These are phyloP conservation scores for Australoheros facetus DNA, from an alignment of 2,797 vertebrate genomes.

Conservation along the genomic window DNA sequence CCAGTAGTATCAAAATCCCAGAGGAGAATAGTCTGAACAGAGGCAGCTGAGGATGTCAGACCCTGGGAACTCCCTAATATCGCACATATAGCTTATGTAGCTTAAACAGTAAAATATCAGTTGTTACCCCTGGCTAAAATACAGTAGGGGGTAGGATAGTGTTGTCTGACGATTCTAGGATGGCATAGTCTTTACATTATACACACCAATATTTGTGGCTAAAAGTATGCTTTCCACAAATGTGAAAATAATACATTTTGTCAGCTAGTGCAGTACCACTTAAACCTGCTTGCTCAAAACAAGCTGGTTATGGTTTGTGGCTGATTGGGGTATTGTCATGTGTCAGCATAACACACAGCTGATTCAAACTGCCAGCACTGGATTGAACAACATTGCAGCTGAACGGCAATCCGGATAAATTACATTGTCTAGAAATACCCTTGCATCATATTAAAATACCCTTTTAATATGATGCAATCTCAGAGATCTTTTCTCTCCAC, in stretches of 20 bases:
- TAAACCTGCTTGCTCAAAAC: background rate
- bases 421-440: background rate
- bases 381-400: background rate
- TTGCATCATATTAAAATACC: too few species aligned
- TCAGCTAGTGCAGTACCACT: background rate
- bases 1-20: background rate
- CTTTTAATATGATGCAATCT: too few species aligned
- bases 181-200: too few species aligned
- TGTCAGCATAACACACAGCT: background rate
- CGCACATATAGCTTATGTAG: slow-evolving; percentile 4
- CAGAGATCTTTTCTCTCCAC: too few species aligned
- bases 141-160: background rate
- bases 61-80: background rate
- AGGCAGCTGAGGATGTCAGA: slow-evolving; percentile 18
- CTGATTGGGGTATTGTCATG: background rate
- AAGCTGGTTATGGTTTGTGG: background rate
- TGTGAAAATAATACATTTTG: background rate
- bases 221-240: background rate
- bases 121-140: slow-evolving; percentile 11
- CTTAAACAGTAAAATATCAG: slow-evolving; percentile 24
- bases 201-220: background rate
- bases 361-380: background rate
- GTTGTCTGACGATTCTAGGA: background rate
- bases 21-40: background rate
- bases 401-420: too few species aligned